These are phyloP conservation scores for Leptoclinus maculatus DNA, from an alignment of 2,797 vertebrate species.

Conservation along the genomic window DNA sequence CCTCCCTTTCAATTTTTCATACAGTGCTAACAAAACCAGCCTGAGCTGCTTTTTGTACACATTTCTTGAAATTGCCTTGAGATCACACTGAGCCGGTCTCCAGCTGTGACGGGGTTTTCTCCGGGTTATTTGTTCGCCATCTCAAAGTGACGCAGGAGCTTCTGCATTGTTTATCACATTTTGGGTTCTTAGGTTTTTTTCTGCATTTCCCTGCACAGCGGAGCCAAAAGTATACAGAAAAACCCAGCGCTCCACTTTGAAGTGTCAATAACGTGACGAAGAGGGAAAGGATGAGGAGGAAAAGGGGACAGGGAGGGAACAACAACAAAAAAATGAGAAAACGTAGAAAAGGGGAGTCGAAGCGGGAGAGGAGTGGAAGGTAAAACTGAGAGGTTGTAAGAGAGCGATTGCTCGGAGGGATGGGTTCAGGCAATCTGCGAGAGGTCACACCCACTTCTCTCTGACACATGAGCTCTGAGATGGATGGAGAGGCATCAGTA, in stretches of 20 bases:
- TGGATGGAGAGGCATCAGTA: conserved; percentile 56
- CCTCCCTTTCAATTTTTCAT: conserved; percentile 40
- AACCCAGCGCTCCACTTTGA: conserved; percentile 24
- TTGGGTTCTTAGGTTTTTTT: conserved; percentile 19
- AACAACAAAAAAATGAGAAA: not conserved
- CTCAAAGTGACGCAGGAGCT: conserved; percentile 48
- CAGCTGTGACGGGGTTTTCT: conserved; percentile 49
- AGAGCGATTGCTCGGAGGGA: conserved; percentile 1
- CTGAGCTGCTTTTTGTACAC: conserved; percentile 41
- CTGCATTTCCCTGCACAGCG: conserved; percentile 32
- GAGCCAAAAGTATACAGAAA: conserved; percentile 6
- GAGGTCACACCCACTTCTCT: conserved; percentile 49
- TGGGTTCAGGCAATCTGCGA: conserved; percentile 46
- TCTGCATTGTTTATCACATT: conserved; percentile 17
- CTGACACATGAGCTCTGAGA: conserved; percentile 31
- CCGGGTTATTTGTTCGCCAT: conserved; percentile 56
- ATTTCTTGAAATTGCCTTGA: conserved; percentile 51
- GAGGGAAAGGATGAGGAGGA: conserved; percentile 4
- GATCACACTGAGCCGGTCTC: conserved; percentile 38
- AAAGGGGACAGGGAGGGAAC: not conserved
- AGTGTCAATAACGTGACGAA: conserved; percentile 24
- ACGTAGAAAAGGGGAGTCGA: not conserved
- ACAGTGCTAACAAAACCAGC: conserved; percentile 33
- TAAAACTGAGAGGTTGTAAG: not conserved
- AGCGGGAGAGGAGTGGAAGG: not conserved